A percentile compares a stretch with the other conserved stretches of the same genome.
Evolutionary conservation across 2,113 vertebrate genomes (phyloP).

Genomic region (Bos javanicus): DNA sequence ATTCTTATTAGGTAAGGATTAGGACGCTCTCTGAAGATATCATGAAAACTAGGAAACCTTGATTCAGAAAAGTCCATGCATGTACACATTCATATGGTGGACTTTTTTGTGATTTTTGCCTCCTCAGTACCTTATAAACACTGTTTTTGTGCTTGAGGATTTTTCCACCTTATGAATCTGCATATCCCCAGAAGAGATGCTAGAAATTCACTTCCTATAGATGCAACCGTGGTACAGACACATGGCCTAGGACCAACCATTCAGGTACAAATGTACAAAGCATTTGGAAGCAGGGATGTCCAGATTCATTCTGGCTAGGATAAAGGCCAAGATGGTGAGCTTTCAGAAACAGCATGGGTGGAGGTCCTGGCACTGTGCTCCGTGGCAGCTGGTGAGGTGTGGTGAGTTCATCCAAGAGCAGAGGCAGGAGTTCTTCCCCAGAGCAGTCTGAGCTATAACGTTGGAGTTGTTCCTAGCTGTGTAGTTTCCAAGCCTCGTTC

Average conservation of each 20-base stretch:
- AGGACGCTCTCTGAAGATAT: neutral
- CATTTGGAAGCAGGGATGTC: neutral
- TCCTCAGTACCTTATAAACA: neutral
- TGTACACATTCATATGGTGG: neutral
- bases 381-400: neutral
- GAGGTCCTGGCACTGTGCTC: neutral
- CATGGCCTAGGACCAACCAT: neutral
- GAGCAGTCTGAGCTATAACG: neutral
- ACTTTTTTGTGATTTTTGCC: neutral
- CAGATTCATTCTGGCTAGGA: neutral
- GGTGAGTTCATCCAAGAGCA: neutral
- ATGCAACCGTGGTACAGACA: neutral
- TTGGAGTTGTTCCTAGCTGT: neutral
- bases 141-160: neutral
- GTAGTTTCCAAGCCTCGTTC: neutral
- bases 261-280: neutral
- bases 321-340: neutral
- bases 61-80: neutral
- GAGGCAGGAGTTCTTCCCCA: neutral
- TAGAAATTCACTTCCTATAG: neutral
- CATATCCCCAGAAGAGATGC: neutral
- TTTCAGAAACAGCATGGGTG: neutral
- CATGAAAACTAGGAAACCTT: neutral
- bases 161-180: neutral
- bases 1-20: neutral